Conservation (phyloP, 1,140 invertebrate species). For the Pissodes strobi region DNA sequence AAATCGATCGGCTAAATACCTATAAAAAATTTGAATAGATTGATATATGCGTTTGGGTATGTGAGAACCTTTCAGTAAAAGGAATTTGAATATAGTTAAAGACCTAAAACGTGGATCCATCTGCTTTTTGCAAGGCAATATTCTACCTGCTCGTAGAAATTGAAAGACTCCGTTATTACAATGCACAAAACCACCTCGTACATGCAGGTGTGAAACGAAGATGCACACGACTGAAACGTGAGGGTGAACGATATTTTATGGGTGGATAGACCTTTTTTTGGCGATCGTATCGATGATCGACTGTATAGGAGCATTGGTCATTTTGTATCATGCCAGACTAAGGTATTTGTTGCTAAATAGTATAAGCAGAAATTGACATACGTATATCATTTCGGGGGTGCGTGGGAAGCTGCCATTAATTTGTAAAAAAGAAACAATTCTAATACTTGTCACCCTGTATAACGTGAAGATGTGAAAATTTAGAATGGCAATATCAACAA, state of each 20-base stretch:
- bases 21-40: conserved; percentile 30
- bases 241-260: conserved; percentile 16
- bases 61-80: conserved; percentile 17
- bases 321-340: too few species aligned
- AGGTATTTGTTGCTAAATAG: too few species aligned
- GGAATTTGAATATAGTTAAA: conserved; percentile 24
- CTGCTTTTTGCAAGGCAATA: conserved; percentile 23
- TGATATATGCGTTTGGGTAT: conserved; percentile 25
- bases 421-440: too few species aligned
- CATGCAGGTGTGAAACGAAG: conserved; percentile 26
- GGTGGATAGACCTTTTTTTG: background rate
- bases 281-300: too few species aligned
- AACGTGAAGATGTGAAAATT: too few species aligned
- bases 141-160: conserved; percentile 18
- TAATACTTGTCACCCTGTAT: too few species aligned
- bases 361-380: too few species aligned
- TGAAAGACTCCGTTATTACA: conserved; percentile 17
- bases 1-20: conserved; percentile 11
- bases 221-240: conserved; percentile 22
- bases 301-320: too few species aligned
- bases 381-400: too few species aligned
- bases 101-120: conserved; percentile 22
- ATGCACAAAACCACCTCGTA: conserved; percentile 21
- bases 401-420: too few species aligned
- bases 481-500: too few species aligned